Evolutionary conservation across 1,140 invertebrate species (phyloP), one percentile per base, ranked within the genome.

Genomic region (Bombus confusus): DNA sequence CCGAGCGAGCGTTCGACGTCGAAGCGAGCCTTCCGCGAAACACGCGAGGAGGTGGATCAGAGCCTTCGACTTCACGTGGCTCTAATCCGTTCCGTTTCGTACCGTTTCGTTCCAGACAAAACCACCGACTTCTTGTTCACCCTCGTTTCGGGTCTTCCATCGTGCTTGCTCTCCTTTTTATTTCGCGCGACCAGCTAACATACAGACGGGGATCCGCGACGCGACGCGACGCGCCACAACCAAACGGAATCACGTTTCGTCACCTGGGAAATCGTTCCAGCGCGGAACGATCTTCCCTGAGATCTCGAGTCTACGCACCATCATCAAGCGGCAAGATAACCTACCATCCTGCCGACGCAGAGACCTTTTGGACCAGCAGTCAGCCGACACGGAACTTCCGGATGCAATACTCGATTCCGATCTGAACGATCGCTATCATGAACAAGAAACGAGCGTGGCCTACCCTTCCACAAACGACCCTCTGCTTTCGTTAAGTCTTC

Each of bases 1-100:
- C 91, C 93, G 93, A 94, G 87, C 91, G 91, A 92, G 81, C 84
- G 85, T 76, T 80, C 87, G 85, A 73, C 88, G 88, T 81, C 80
- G 85, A 84, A 83, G 73, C 85, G 80, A 90, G 76, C 81, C 78
- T 84, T 85, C 82, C 88, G 86, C 88, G 85, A 90, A 72, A 89
- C 88, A 84, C 88, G 86, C 86, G 89, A 85, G 82, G 82, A 85
- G 86, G 83, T 87, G 79, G 81, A 90, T 59, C 68, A 85, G 52
- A 73, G 57, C 76, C 75, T 71, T 34, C 79, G 73, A 66, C 52
- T 57, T 79, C 74, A 80, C 88, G 89, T 71, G 89, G 75, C 73
- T 85, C 71, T 80, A 39, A 85, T 87, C 80, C 69, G 59, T 80
- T 37, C 43, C 37, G 74, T 64, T 64, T 31, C 37, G 72, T 83